These are phyloP conservation scores for Prunella strophiata DNA, from an alignment of 2,797 vertebrate genomes.

Conservation along the genomic window DNA sequence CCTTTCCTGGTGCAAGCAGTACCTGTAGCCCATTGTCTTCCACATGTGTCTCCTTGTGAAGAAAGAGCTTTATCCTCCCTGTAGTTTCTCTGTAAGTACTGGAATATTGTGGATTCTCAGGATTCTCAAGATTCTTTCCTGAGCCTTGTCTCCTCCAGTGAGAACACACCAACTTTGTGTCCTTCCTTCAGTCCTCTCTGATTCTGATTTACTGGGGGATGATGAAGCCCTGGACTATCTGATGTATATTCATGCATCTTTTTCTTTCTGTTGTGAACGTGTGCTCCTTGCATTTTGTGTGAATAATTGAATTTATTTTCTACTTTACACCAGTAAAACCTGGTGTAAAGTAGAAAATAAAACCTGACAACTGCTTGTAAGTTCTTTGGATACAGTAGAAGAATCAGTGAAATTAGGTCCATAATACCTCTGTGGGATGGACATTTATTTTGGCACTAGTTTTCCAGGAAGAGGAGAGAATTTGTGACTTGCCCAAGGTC, in stretches of 20 bases:
- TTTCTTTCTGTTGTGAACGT: neutral
- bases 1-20: neutral
- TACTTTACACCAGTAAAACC: neutral
- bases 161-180: neutral
- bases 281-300: neutral
- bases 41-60: neutral
- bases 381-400: neutral
- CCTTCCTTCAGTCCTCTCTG: neutral
- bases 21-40: neutral
- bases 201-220: neutral
- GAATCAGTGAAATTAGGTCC: neutral
- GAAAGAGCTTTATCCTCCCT: neutral
- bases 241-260: neutral
- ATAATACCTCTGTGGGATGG: neutral
- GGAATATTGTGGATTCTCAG: neutral
- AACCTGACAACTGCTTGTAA: neutral
- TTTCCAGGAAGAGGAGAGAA: neutral
- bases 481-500: neutral
- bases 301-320: neutral
- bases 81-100: neutral
- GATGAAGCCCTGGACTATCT: neutral
- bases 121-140: too few relatives aligned
- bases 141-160: neutral
- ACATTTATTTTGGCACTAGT: neutral
- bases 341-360: neutral